Conservation (phyloP, 2,113 vertebrate species). For the Phoenicopterus ruber region DNA sequence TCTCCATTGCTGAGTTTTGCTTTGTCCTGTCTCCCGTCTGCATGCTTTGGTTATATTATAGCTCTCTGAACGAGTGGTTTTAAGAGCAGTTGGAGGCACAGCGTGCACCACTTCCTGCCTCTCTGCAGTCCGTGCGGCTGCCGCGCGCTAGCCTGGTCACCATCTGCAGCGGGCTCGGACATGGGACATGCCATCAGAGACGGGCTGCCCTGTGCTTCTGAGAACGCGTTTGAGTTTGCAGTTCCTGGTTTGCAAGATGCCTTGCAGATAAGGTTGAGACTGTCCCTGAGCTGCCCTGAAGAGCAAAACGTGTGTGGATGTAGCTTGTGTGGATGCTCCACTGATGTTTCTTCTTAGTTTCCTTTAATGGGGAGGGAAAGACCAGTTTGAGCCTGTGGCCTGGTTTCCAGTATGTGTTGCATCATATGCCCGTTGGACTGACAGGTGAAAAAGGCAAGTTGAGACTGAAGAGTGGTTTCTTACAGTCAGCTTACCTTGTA, state of each 20-base stretch:
- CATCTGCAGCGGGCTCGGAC: background rate
- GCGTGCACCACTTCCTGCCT: slow-evolving; percentile 56
- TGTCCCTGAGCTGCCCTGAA: background rate
- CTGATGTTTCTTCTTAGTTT: background rate
- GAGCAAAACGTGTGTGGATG: background rate
- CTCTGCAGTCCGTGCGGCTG: background rate
- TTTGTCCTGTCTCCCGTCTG: background rate
- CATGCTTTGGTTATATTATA: background rate
- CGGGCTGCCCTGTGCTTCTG: background rate
- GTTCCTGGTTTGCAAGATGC: background rate
- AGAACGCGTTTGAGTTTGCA: background rate
- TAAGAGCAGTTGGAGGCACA: slow-evolving; percentile 29
- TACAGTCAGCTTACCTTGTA: background rate
- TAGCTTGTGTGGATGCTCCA: background rate
- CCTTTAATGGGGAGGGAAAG: background rate
- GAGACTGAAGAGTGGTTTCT: slow-evolving; percentile 33
- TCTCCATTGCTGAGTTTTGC: background rate
- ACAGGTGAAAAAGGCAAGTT: slow-evolving; percentile 22
- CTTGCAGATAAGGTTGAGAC: background rate
- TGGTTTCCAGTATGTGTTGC: background rate
- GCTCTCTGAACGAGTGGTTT: background rate
- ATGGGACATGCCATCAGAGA: background rate
- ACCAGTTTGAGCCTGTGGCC: background rate
- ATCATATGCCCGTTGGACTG: background rate
- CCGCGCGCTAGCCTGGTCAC: slow-evolving; percentile 2